phyloP scores from a whole-genome alignment of 1,140 invertebrate species.

The Drosophila mojavensis region DNA sequence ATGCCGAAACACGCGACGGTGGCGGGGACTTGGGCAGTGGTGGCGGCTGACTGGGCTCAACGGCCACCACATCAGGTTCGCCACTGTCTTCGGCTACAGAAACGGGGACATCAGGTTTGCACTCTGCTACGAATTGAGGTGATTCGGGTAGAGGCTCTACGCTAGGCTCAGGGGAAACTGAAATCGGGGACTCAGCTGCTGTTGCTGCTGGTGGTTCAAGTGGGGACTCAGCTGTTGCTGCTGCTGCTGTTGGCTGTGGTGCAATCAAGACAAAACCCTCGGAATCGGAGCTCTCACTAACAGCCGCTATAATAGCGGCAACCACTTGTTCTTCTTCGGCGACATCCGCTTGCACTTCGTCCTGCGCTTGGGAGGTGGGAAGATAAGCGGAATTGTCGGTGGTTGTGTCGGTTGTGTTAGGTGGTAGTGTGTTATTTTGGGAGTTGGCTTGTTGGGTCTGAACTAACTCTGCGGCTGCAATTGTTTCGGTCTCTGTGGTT shows the following conservation, averaged over 20 bases:
- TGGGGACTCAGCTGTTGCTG: neutral
- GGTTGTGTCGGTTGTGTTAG: slow-evolving; percentile 46
- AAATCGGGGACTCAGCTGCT: slow-evolving; percentile 16
- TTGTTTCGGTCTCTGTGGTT: slow-evolving; percentile 61
- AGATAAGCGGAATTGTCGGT: slow-evolving; percentile 35
- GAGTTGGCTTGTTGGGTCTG: slow-evolving; percentile 67
- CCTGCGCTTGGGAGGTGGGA: slow-evolving; percentile 60
- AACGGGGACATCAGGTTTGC: slow-evolving; percentile 21
- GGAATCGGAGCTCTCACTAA: slow-evolving; percentile 58
- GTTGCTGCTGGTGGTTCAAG: neutral
- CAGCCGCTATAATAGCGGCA: slow-evolving; percentile 68
- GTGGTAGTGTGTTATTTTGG: slow-evolving; percentile 55
- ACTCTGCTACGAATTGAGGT: slow-evolving; percentile 6
- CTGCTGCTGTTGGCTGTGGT: slow-evolving; percentile 9
- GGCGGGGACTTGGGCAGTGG: slow-evolving; percentile 71
- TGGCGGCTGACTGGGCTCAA: slow-evolving; percentile 59
- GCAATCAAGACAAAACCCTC: slow-evolving; percentile 64
- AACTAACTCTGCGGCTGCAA: slow-evolving; percentile 79
- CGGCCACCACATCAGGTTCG: slow-evolving; percentile 1
- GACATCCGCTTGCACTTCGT: slow-evolving; percentile 30
- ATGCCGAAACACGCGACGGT: slow-evolving; percentile 78
- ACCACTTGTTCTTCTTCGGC: slow-evolving; percentile 73
- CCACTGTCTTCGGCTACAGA: slow-evolving; percentile 4
- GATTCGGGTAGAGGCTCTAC: slow-evolving; percentile 24
- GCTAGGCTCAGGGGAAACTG: slow-evolving; percentile 35